Evolutionary conservation across 1,140 invertebrate species (phyloP), one percentile per base, ranked within the genome.

Genomic region (Zaprionus camerounensis): DNA sequence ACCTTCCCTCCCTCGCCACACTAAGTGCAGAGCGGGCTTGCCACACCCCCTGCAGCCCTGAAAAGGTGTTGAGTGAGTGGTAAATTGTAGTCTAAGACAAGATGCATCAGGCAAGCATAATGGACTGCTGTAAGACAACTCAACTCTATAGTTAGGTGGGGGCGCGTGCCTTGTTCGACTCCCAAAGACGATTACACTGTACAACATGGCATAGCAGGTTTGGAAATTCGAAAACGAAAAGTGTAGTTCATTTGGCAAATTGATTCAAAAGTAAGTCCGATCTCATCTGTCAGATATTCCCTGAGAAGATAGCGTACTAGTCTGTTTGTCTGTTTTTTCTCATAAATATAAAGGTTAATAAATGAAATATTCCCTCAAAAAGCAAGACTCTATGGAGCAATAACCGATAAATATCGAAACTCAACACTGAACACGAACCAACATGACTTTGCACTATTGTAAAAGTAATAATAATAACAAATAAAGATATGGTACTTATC

Each of bases 31-130:
- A n/a, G 3, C 3, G 13, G 13, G 38, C 12, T 44, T 24, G 20
- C 46, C 46, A 51, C 46, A 24, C 46, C 46, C 46, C 41, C n/a
- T 17, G 22, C 3, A 13, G 46, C 46, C 46, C 46, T 5, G 9
- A 6, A 28, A 44, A 17, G 41, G 61, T 51, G 46, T 51, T 51
- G 46, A 61, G 13, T 61, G 58, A 61, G 58, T 61, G 34, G 22
- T 51, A 51, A 51, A 51, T 51, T 24, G 46, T 51, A 24, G 46
- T 22, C 20, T 51, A 51, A 51, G 5, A 11, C 46, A 51, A 51
- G 20, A 51, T 24, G 24, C 46, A 51, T 51, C 6, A 20, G 20
- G 20, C 46, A 11, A 22, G 22, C 46, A 51, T 51, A 51, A 51
- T 51, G 46, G 17, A 3, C 17, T 20, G 46, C 22, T 49, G 46